Base-by-base conservation (phyloP, 2,888 invertebrate species). In the Druceiella hillmani region DNA sequence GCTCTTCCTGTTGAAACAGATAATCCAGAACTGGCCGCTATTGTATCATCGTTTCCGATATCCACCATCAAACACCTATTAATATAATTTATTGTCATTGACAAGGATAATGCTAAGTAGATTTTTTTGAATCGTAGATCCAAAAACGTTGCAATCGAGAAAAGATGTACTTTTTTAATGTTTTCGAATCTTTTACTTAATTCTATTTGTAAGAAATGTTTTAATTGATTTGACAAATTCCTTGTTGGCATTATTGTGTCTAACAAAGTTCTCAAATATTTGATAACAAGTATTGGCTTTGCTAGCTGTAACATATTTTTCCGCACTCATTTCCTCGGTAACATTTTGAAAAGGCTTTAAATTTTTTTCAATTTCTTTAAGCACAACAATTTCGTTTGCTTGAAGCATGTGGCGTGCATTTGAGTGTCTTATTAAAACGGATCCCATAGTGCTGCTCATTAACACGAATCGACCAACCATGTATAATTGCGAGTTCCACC, bases 101-200 rank as follows among this genome's bases (percentile, higher is more conserved):
- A 31, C 17, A 46, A 41, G 24, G 44, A 41, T 39, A 26, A 37
- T 25, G 22, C 35, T 36, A 33, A 43, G 34, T 45, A 36, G 20
- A 38, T 44, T 47, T 45, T 42, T 42, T 2, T n/a, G n/a, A n/a
- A n/a, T n/a, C n/a, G n/a, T n/a, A n/a, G n/a, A n/a, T n/a, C n/a
- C n/a, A n/a, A n/a, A n/a, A n/a, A n/a, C n/a, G 34, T 40, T 33
- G 40, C 35, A 30, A 40, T 36, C 7, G 41, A 44, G 36, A 38
- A 41, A 35, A 37, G 37, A n/a, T n/a, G n/a, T n/a, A n/a, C n/a
- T n/a, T 39, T 41, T 41, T 43, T 39, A 26, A 46, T 41, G 27
- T 41, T 43, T 32, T 43, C 38, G 30, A 43, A 46, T 43, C 41
- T 43, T 46, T 46, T 46, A 33, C 16, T 43, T 14, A 43, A 39